These are phyloP conservation scores for Nematopogon swammerdamellus DNA, from an alignment of 2,888 invertebrate species.

Conservation along the genomic window DNA sequence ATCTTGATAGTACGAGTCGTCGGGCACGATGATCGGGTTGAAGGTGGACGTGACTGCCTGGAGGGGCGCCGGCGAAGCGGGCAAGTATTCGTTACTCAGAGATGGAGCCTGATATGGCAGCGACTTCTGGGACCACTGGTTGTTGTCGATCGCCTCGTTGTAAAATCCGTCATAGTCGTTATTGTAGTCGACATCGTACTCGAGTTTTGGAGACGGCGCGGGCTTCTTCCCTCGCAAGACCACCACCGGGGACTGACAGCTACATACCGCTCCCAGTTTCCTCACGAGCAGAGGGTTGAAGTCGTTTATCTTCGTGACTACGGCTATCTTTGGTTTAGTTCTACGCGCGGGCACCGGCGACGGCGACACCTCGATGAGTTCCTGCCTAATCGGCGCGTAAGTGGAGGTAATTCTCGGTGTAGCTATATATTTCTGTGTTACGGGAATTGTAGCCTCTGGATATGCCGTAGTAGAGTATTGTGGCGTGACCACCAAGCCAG, in stretches of 20 bases:
- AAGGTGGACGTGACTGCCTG: conserved; percentile 29
- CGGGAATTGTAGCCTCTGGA: conserved; percentile 17
- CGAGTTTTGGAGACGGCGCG: conserved; percentile 18
- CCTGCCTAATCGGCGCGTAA: conserved; percentile 32
- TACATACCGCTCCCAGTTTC: conserved; percentile 71
- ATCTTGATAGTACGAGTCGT: conserved; percentile 47
- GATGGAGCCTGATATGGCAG: conserved; percentile 3
- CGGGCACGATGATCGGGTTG: conserved; percentile 49
- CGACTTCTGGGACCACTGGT: conserved; percentile 27
- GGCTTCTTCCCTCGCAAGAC: conserved; percentile 44
- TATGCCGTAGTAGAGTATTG: conserved; percentile 35
- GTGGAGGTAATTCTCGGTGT: conserved; percentile 28
- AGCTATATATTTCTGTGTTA: conserved; percentile 20
- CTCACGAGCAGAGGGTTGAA: conserved; percentile 67
- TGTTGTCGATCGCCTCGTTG: conserved; percentile 24
- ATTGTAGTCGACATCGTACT: conserved; percentile 13
- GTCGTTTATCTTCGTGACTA: conserved; percentile 67
- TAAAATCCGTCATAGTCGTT: conserved; percentile 25
- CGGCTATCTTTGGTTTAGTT: conserved; percentile 49
- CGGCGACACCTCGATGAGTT: conserved; percentile 36
- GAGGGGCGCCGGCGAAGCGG: conserved; percentile 26
- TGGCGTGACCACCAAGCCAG: conserved; percentile 33
- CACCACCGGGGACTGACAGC: conserved; percentile 60
- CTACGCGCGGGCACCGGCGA: conserved; percentile 24
- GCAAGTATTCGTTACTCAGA: neutral